Evolutionary conservation across 64 coral and sea anemone genomes (phyloP).

Genomic region (Dendrophyllia cribrosa): DNA sequence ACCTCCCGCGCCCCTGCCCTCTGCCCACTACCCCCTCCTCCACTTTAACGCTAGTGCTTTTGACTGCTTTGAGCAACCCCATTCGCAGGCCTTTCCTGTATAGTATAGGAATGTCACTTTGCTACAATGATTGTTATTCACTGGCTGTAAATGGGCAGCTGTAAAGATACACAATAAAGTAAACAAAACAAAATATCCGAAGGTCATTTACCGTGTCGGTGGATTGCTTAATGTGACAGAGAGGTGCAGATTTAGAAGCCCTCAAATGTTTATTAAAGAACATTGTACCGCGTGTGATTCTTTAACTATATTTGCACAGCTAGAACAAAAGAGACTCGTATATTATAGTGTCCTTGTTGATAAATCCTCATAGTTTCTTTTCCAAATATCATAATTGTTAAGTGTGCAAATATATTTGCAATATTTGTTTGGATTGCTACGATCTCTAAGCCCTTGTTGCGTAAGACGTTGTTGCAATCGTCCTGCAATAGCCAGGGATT

Average conservation of each 20-base stretch:
- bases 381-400: not conserved
- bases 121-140: not conserved
- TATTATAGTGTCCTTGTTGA: not conserved
- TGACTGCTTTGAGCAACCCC: not conserved
- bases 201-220: no score
- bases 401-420: not conserved
- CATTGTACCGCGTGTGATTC: no score
- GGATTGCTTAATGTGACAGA: no score
- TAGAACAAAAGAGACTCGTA: not conserved
- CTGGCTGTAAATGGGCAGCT: not conserved
- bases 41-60: not conserved
- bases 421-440: no score
- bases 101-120: not conserved
- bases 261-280: no score
- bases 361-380: not conserved
- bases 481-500: not conserved
- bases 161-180: constrained; percentile 1
- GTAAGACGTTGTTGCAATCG: not conserved
- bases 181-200: constrained; percentile 1
- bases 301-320: not conserved
- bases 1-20: not conserved
- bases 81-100: not conserved
- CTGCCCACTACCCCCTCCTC: not conserved
- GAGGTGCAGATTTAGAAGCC: no score
- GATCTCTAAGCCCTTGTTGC: not conserved